Base-by-base conservation (phyloP, 2,797 vertebrate species). In the Margarornis squamiger region DNA sequence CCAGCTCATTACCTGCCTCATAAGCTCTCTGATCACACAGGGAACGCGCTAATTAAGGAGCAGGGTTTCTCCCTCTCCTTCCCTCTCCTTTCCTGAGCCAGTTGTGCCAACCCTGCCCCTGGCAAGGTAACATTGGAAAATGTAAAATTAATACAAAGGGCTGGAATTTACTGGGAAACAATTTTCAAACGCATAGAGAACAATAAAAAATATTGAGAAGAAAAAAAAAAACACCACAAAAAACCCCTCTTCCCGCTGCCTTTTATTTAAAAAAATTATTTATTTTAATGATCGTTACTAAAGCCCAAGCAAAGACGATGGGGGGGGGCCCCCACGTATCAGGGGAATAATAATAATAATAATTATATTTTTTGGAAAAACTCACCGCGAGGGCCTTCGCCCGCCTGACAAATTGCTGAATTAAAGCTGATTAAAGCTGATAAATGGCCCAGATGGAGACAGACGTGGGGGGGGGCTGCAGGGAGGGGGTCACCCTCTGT, bases 71-170 rank as follows among this genome's bases (percentile, higher is more conserved):
- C 90, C 81, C 86, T 96, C 95, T 88, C 93, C 86, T 92, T 90
- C 91, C 24, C 93, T 96, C 96, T 96, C 96, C 96, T 96, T 95
- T 81, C 88, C 93, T 46, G 68, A 96, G 96, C 83, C 95, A 58
- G 63, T 66, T 75, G 93, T 96, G 95, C 97, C 97, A 97, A 96
- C 96, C 96, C 96, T 97, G 97, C 97, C 97, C 97, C 97, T 86
- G 97, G 97, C 97, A 97, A 97, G 97, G 97, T 97, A 97, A 97
- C 96, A 74, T 92, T 95, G 89, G 43, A 92, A 95, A 97, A 96
- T 94, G 97, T 90, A 96, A 96, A 96, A 97, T 97, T 95, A 95
- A 97, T 92, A 97, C 97, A 95, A 96, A 96, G 86, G 92, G 93
- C 85, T n/a, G 3, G 80, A 90, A 96, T 94, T 97, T 93, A 93